Evolutionary conservation across 2,888 invertebrate genomes (phyloP), one percentile per base, ranked within the genome.

Genomic region (Gasteruption jaculator): DNA sequence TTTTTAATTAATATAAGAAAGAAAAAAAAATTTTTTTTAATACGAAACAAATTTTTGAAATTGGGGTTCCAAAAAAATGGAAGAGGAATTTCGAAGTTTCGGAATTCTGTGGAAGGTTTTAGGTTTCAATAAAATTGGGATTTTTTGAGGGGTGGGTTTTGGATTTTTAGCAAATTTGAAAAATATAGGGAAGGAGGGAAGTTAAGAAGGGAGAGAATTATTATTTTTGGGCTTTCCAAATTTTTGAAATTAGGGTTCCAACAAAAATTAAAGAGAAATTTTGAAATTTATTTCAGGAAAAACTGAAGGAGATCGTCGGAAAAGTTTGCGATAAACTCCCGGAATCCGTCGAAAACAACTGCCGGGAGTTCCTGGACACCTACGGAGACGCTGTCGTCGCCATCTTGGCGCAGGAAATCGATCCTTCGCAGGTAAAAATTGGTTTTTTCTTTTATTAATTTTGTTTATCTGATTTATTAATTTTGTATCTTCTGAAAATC

Each of bases 341-440:
- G 2, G 49, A 61, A 6, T 70, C 80, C 0, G 65, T 91, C 14
- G 71, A 75, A 44, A 73, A 68, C 1, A 77, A 86, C 54, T 92
- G 92, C 63, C 70, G 77, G 24, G 76, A 82, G 56, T 91, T 92
- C 66, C 78, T 92, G 5, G 75, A 83, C 5, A 77, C 81, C 49
- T 92, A 91, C 65, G 88, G 88, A 11, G 85, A 85, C 53, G 85
- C 86, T 3, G 72, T 91, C 43, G 80, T 91, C 52, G 85, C 88
- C 6, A 67, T 91, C 42, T 65, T 91, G 6, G 85, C 84, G 25
- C 85, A 90, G 65, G 82, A 85, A 65, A 82, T 87, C 35, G 87
- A 88, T 66, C 87, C 88, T 2, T 75, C 83, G 5, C 74, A 77
- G 56, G 82, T 87, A 38, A 34, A 31, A 5, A 5, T 7, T n/a